Evolutionary conservation across 2,888 invertebrate genomes (phyloP).

Genomic region (Chesias legatella): DNA sequence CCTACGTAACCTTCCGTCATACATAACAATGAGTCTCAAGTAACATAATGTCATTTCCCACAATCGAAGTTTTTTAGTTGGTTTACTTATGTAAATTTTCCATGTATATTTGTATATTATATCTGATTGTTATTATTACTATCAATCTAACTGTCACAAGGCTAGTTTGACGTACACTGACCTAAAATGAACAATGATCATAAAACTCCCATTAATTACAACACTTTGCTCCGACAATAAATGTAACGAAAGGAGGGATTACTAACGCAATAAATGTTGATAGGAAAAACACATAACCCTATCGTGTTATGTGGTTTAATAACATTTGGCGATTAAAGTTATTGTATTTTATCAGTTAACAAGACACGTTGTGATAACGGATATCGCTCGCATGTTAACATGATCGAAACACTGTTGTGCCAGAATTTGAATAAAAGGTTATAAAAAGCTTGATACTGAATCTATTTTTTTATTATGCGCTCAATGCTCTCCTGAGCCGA

Average conservation of each 20-base stretch:
- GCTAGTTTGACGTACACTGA: no score
- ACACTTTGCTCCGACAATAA: constrained; percentile 39
- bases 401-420: constrained; percentile 17
- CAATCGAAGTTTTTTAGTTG: no score
- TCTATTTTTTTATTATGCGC: no score
- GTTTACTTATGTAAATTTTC: neutral
- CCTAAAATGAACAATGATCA: constrained; percentile 40
- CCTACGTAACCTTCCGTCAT: neutral
- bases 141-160: no score
- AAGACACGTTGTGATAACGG: constrained; percentile 36
- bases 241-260: constrained; percentile 39
- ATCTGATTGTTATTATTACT: constrained; percentile 30
- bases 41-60: no score
- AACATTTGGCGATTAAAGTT: constrained; percentile 48
- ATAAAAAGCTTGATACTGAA: neutral
- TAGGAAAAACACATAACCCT: constrained; percentile 21
- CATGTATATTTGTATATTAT: constrained; percentile 20
- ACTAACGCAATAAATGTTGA: constrained; percentile 40
- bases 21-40: no score
- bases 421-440: constrained; percentile 9
- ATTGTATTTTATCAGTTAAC: constrained; percentile 48
- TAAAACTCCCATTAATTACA: constrained; percentile 38
- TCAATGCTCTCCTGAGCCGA: no score
- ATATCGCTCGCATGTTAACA: constrained; percentile 25
- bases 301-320: constrained; percentile 30